A percentile compares a stretch with the other conserved stretches of the same genome.
Conservation (phyloP, 2,888 invertebrate genomes). For the Athalia circularis region DNA sequence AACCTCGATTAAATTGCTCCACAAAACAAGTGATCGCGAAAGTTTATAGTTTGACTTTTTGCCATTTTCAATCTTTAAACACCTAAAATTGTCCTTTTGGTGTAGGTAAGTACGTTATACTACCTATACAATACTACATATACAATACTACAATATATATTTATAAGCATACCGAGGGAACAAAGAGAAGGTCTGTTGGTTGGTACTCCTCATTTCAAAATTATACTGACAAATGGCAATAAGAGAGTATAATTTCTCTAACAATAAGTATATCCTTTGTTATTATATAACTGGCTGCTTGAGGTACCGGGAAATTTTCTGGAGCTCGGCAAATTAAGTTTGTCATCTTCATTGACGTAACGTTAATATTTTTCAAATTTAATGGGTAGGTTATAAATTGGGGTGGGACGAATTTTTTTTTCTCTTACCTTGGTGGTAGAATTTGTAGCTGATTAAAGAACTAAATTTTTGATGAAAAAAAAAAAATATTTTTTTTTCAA, state of each 20-base stretch:
- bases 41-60: constrained; percentile 24
- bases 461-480: no score
- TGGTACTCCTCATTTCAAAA: background rate
- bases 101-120: background rate
- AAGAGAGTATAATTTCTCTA: constrained; percentile 6
- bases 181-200: background rate
- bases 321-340: constrained; percentile 5
- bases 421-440: no score
- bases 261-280: constrained; percentile 8
- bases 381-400: no score
- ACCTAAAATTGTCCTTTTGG: background rate
- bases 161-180: background rate
- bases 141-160: no score
- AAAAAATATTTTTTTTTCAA: no score
- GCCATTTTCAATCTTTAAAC: background rate
- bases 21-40: constrained; percentile 30
- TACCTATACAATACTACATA: no score
- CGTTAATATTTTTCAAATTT: background rate
- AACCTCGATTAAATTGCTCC: constrained; percentile 27
- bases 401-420: no score
- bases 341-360: constrained; percentile 21
- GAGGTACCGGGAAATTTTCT: background rate
- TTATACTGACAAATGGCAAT: no score
- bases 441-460: no score
- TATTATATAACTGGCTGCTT: constrained; percentile 15